Evolutionary conservation across 1,140 invertebrate species (phyloP).

Genomic region (Drosophila grimshawi): DNA sequence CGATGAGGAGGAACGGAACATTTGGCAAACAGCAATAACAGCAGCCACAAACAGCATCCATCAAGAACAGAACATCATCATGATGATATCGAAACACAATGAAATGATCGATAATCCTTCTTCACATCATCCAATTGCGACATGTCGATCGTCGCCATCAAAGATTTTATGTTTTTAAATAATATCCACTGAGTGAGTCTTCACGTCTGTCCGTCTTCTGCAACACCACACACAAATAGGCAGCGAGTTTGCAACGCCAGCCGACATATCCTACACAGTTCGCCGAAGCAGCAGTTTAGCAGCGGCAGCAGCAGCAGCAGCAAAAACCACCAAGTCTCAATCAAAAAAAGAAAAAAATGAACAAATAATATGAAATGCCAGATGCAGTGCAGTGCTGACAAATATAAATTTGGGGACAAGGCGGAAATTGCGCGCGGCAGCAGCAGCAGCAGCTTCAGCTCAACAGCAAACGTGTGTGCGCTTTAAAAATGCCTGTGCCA

Average conservation of each 20-base stretch:
- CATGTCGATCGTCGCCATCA: constrained; percentile 14
- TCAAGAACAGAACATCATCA: constrained; percentile 12
- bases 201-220: constrained; percentile 76
- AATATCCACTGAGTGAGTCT: constrained; percentile 71
- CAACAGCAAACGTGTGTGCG: constrained; percentile 72
- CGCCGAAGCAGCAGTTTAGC: constrained; percentile 67
- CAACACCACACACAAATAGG: constrained; percentile 49
- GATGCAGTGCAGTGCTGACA: constrained; percentile 43
- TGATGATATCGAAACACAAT: constrained; percentile 23
- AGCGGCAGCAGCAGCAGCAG: constrained; percentile 76
- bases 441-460: constrained; percentile 73
- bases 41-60: constrained; percentile 1
- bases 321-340: constrained; percentile 78
- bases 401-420: constrained; percentile 63
- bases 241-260: constrained; percentile 58
- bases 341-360: constrained; percentile 10
- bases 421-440: constrained; percentile 76
- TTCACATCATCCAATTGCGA: background rate
- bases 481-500: constrained; percentile 38
- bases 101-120: constrained; percentile 9
- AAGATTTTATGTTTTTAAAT: constrained; percentile 32
- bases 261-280: constrained; percentile 54
- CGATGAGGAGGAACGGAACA: constrained; percentile 79
- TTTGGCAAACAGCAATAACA: constrained; percentile 48
- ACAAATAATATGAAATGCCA: constrained; percentile 28